These are phyloP conservation scores for Phasia obesa DNA, from an alignment of 2,888 invertebrate species.

Conservation along the genomic window DNA sequence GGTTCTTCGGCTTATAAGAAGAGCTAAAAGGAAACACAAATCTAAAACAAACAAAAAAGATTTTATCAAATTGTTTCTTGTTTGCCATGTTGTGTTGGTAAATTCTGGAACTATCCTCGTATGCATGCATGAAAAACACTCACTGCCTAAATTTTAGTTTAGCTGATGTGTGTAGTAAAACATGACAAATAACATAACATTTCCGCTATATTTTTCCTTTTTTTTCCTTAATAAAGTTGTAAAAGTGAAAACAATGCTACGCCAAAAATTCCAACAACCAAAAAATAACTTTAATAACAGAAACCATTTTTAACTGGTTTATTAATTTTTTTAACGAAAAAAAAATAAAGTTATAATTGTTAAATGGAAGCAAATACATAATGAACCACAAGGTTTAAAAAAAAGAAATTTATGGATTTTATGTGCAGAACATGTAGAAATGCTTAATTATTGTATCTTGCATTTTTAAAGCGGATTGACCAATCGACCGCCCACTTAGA, in stretches of 20 bases:
- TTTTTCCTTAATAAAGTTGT: slow-evolving; percentile 4
- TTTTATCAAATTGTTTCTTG: no score
- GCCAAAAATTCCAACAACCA: slow-evolving; percentile 7
- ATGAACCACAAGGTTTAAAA: slow-evolving; percentile 2
- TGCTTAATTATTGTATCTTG: slow-evolving; percentile 58
- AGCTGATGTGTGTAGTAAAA: not conserved
- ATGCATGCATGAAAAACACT: not conserved
- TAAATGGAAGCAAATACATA: not conserved
- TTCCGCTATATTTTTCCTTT: slow-evolving; percentile 23
- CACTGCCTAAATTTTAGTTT: not conserved
- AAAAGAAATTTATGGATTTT: slow-evolving; percentile 63
- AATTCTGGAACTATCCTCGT: not conserved
- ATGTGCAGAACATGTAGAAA: slow-evolving; percentile 65
- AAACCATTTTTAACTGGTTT: slow-evolving; percentile 8
- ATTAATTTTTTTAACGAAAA: not conserved
- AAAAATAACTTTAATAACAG: not conserved
- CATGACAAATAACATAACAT: slow-evolving; percentile 48
- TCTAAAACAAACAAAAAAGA: no score
- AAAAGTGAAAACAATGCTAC: slow-evolving; percentile 26
- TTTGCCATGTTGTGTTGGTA: not conserved
- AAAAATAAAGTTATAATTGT: slow-evolving; percentile 53
- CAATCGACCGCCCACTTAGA: slow-evolving; percentile 64
- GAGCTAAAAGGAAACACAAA: no score
- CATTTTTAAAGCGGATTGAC: no score
- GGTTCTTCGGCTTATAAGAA: no score